Base-by-base conservation (phyloP, 2,888 invertebrate species). In the Sinhomidia bicolor region DNA sequence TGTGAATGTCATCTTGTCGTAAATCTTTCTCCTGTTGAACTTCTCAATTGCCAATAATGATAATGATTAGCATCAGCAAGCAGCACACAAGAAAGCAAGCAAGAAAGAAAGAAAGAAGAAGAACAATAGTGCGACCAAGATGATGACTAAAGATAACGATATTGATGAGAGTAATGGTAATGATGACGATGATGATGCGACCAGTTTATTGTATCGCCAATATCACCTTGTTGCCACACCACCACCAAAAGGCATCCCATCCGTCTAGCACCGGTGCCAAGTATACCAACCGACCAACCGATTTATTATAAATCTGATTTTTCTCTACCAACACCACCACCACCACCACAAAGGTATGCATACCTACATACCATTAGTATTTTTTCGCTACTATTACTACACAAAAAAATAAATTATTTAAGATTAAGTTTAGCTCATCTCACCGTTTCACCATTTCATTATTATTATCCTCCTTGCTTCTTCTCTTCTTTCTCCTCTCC, bases 41-140 rank as follows among this genome's bases (percentile, higher is more conserved):
- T 80, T 80, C 54, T 44, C 80, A 80, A 80, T 80, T 60, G 80
- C 41, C 41, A 80, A 80, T 80, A 80, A 62, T 80, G 62, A 80
- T 80, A 80, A 80, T 80, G 80, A 80, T 62, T 80, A 80, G 36
- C 14, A 80, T 80, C 62, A 26, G 9, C 54, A 36, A 32, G 3
- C 29, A n/a, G 14, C 71, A 3, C 71, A 71, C 44, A 71, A 23
- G 5, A 71, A n/a, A n/a, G n/a, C n/a, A n/a, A n/a, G n/a, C 44
- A 71, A 23, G 5, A 71, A n/a, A n/a, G n/a, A n/a, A 44, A 1
- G 36, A 54, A 20, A 23, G n/a, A 41, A 68, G 17, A 41, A 74
- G 44, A 17, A 60, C 26, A 26, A 36, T 7, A 36, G 47, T 47
- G 78, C 57, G n/a, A 36, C 20, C 32, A 78, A 10, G 78, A 78